Conservation (phyloP, 2,888 invertebrate species). For the Stegana nigrithorax region DNA sequence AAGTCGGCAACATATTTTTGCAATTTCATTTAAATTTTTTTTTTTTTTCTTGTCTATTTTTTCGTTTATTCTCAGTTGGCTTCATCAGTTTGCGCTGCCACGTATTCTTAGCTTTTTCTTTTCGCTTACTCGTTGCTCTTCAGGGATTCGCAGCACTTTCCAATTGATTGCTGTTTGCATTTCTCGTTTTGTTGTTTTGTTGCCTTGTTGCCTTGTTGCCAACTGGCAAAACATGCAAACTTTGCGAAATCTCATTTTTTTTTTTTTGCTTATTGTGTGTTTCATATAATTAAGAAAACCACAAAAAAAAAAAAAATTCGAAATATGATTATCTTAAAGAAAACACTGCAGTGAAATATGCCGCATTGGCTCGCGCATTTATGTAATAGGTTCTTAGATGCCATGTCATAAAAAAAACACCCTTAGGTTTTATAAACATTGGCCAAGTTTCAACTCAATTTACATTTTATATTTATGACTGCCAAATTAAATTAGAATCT, state of each 20-base stretch:
- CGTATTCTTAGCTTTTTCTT: slow-evolving; percentile 19
- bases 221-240: slow-evolving; percentile 52
- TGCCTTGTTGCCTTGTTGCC: slow-evolving; percentile 42
- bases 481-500: too few relatives aligned
- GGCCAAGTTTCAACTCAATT: too few relatives aligned
- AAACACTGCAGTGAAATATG: slow-evolving; percentile 41
- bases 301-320: slow-evolving; percentile 4
- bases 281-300: neutral
- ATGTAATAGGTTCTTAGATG: too few relatives aligned
- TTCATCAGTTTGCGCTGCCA: neutral
- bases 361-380: too few relatives aligned
- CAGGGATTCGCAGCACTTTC: too few relatives aligned
- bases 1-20: slow-evolving; percentile 42
- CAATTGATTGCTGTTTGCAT: too few relatives aligned
- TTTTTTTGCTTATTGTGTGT: slow-evolving; percentile 49
- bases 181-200: slow-evolving; percentile 30
- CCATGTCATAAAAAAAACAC: too few relatives aligned
- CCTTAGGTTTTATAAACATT: too few relatives aligned
- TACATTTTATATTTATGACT: too few relatives aligned
- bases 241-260: slow-evolving; percentile 49
- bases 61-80: slow-evolving; percentile 8
- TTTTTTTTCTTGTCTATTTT: slow-evolving; percentile 12
- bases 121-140: too few relatives aligned
- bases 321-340: slow-evolving; percentile 53
- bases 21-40: slow-evolving; percentile 57